These are phyloP conservation scores for Muricea muricata DNA, from an alignment of 92 coral and sea anemone genomes.

Conservation along the genomic window DNA sequence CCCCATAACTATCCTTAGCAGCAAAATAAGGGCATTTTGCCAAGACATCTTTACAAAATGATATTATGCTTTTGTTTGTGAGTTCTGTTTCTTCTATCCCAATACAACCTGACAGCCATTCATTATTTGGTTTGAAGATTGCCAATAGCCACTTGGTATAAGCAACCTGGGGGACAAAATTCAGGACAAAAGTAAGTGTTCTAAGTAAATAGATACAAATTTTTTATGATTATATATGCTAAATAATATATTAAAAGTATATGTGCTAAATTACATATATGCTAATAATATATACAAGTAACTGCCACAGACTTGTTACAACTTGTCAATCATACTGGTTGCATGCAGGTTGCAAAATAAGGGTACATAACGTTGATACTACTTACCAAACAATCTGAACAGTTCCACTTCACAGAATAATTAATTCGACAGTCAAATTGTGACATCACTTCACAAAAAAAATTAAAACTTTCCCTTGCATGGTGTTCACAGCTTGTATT, in stretches of 20 bases:
- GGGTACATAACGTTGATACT: not conserved
- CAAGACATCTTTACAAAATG: not conserved
- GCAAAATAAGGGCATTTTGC: slow-evolving; percentile 41
- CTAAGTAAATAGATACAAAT: not conserved
- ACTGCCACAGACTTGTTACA: too few species aligned
- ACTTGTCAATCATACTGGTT: not conserved
- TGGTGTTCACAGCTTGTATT: slow-evolving; percentile 26
- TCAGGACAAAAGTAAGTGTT: not conserved
- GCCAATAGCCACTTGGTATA: slow-evolving; percentile 33
- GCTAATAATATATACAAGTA: too few species aligned
- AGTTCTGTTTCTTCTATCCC: not conserved
- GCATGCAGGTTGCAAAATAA: not conserved
- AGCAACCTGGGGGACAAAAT: not conserved
- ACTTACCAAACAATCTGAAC: slow-evolving; percentile 71
- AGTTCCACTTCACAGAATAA: slow-evolving; percentile 72
- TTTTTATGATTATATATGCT: too few species aligned
- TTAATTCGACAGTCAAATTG: slow-evolving; percentile 56
- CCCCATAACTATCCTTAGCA: slow-evolving; percentile 29
- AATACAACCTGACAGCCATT: not conserved
- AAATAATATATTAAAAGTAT: too few species aligned
- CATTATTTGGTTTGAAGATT: not conserved
- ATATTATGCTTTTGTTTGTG: not conserved
- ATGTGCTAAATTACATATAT: too few species aligned
- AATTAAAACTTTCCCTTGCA: slow-evolving; percentile 38
- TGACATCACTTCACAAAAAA: slow-evolving; percentile 57